These are phyloP conservation scores for Rhabdomys dilectus DNA, from an alignment of 2,113 vertebrate species.

Conservation along the genomic window DNA sequence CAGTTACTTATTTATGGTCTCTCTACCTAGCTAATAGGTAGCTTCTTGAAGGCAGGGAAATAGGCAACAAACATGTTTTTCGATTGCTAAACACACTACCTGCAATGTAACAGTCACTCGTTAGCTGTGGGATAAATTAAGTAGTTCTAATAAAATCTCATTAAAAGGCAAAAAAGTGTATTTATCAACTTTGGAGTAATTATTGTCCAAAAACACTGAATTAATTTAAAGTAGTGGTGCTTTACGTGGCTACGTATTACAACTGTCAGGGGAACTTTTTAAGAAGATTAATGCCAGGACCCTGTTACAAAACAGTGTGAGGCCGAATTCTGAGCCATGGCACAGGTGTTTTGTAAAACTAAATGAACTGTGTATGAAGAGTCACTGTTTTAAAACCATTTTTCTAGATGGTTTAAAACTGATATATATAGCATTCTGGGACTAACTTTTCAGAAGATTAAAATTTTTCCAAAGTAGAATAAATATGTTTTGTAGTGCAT, in stretches of 20 bases:
- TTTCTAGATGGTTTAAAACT: too few species aligned
- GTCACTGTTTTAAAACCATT: constrained; percentile 61
- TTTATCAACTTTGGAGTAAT: constrained; percentile 59
- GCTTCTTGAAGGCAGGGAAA: constrained; percentile 71
- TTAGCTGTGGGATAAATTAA: constrained; percentile 63
- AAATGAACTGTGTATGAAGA: constrained; percentile 29
- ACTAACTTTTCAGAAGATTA: constrained; percentile 62
- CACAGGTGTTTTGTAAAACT: constrained; percentile 26
- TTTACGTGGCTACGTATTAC: constrained; percentile 59
- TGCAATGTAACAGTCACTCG: constrained; percentile 9
- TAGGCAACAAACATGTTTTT: constrained; percentile 55
- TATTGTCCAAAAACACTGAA: constrained; percentile 57
- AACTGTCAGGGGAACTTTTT: constrained; percentile 43
- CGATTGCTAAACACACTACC: background rate
- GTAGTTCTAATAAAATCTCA: constrained; percentile 73
- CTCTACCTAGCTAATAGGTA: constrained; percentile 52
- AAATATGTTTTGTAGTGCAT: constrained; percentile 31
- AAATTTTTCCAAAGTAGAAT: constrained; percentile 51
- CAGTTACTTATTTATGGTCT: constrained; percentile 76
- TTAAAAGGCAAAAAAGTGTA: constrained; percentile 67
- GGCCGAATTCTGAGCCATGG: constrained; percentile 36
- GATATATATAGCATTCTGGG: background rate
- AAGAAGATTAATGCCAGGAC: background rate
- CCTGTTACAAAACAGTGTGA: constrained; percentile 56
- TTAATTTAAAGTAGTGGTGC: constrained; percentile 62